A percentile compares a stretch with the other conserved stretches of the same genome.
Conservation (phyloP, 2,888 invertebrate species). For the Phortica magna region DNA sequence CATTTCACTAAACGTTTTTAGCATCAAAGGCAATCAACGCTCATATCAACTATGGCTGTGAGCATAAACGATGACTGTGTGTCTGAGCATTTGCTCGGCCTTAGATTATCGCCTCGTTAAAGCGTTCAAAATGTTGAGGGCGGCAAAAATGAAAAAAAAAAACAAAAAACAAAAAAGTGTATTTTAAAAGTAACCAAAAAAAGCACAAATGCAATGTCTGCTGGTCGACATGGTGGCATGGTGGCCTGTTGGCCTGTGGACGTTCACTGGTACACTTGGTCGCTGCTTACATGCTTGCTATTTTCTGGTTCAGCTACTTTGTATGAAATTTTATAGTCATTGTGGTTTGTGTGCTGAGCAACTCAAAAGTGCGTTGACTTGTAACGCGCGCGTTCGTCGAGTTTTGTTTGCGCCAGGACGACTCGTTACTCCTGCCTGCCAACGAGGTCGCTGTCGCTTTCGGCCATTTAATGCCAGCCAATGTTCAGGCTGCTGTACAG, state of each 20-base stretch:
- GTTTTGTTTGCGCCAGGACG: neutral
- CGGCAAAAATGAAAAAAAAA: constrained; percentile 14
- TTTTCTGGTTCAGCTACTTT: constrained; percentile 25
- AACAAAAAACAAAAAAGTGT: neutral
- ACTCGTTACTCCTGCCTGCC: neutral
- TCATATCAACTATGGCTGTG: neutral
- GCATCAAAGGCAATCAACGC: constrained; percentile 19
- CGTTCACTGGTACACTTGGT: neutral
- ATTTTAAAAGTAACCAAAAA: neutral
- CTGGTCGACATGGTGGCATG: neutral
- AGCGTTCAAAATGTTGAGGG: constrained; percentile 28
- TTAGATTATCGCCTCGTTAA: constrained; percentile 33
- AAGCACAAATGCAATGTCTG: neutral
- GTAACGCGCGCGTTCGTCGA: neutral
- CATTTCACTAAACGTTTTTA: constrained; percentile 64
- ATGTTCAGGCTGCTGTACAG: neutral
- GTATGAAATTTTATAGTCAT: constrained; percentile 14
- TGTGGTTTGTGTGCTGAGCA: constrained; percentile 4
- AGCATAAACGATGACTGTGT: neutral
- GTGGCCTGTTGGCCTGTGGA: neutral
- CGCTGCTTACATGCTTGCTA: constrained; percentile 10
- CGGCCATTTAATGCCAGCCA: too few species aligned
- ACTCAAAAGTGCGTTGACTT: constrained; percentile 23
- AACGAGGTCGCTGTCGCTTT: too few species aligned
- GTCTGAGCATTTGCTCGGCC: constrained; percentile 5